These are phyloP conservation scores for Exaiptasia diaphana DNA, from an alignment of 64 coral and sea anemone genomes.

Conservation along the genomic window DNA sequence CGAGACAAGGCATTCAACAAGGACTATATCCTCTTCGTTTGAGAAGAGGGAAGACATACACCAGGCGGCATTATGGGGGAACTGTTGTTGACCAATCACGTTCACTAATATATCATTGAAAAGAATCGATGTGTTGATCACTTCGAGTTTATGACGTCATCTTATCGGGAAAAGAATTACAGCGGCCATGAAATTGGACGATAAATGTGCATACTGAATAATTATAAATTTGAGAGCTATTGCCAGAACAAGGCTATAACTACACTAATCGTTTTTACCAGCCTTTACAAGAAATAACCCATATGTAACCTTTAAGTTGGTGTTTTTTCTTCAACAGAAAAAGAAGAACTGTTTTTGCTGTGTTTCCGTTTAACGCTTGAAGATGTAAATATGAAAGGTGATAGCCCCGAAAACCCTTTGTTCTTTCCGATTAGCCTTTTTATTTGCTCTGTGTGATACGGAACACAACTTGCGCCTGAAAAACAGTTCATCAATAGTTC, in stretches of 20 bases:
- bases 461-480: no score
- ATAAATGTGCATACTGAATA: no score
- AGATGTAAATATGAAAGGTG: not conserved
- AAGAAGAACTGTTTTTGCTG: not conserved
- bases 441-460: not conserved
- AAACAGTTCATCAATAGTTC: no score
- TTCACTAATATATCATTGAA: not conserved
- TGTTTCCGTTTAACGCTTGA: slow-evolving; percentile 14
- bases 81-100: not conserved
- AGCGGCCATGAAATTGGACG: no score
- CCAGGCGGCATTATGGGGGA: not conserved
- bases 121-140: no score
- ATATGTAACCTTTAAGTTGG: no score
- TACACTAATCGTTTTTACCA: no score
- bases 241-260: no score
- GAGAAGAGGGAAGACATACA: not conserved
- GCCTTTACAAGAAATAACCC: no score
- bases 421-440: slow-evolving; percentile 17
- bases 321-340: no score
- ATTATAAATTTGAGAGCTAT: no score
- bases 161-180: no score
- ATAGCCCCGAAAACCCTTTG: not conserved
- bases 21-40: not conserved
- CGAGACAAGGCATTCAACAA: not conserved
- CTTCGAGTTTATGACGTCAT: not conserved